A percentile compares a stretch with the other conserved stretches of the same genome.
phyloP scores from a whole-genome alignment of 1,140 invertebrate species.

The Drosophila suzukii region DNA sequence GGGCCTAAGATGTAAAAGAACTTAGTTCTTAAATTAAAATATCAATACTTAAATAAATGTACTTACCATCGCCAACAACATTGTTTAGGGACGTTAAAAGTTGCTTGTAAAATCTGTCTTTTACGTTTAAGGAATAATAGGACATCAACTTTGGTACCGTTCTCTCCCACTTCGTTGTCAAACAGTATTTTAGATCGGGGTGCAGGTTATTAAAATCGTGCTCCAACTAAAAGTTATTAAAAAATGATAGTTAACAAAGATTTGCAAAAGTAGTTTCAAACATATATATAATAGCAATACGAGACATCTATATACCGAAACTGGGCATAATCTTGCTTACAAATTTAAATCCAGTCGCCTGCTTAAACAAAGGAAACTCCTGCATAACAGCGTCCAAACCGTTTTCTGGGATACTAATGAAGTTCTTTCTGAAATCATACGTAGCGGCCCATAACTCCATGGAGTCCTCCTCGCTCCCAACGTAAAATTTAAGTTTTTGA shows the following conservation, averaged over 20 bases:
- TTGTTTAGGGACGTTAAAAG: too few species aligned
- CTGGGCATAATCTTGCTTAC: background rate
- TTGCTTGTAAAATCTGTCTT: too few species aligned
- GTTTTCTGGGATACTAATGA: background rate
- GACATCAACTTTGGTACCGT: too few species aligned
- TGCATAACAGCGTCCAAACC: background rate
- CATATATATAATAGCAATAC: background rate
- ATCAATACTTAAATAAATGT: too few species aligned
- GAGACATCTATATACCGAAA: background rate
- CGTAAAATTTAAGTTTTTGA: conserved; percentile 4
- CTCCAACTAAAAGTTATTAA: background rate
- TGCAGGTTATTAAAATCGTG: background rate
- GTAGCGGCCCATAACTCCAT: background rate
- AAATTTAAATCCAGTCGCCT: conserved; percentile 2
- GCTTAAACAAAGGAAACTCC: conserved; percentile 3
- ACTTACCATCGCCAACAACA: too few species aligned
- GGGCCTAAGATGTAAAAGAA: background rate
- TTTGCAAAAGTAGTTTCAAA: background rate
- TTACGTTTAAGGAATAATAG: too few species aligned
- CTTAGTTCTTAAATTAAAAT: too few species aligned
- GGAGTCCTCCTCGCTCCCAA: background rate
- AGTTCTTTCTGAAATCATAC: background rate
- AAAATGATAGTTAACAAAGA: background rate
- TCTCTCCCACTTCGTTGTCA: background rate
- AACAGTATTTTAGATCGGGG: background rate